Percentiles rank a stretch among this genome's conserved stretches.
Evolutionary conservation across 2,888 invertebrate genomes (phyloP).

Genomic region (Xylophagus ater): DNA sequence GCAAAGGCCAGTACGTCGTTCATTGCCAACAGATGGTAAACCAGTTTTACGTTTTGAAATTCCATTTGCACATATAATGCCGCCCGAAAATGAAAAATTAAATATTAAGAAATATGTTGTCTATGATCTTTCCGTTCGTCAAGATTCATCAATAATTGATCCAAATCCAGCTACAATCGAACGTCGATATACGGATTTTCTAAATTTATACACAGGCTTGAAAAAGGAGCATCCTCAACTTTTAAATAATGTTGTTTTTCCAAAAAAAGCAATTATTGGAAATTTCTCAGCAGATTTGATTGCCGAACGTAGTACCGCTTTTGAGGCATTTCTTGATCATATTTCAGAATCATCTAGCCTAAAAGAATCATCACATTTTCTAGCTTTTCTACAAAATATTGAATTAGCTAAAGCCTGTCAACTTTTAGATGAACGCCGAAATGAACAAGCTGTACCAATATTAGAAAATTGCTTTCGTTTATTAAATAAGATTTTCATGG

Average conservation of each 20-base stretch:
- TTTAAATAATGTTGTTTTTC: conserved; percentile 47
- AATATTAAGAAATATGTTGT: conserved; percentile 54
- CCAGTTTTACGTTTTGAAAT: conserved; percentile 47
- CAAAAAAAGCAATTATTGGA: conserved; percentile 57
- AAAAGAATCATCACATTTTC: conserved; percentile 46
- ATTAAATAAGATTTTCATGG: conserved; percentile 50
- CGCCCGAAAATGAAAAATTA: conserved; percentile 44
- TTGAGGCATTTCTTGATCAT: conserved; percentile 50
- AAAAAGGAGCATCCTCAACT: conserved; percentile 47
- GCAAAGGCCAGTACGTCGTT: conserved; percentile 26
- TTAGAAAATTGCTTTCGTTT: conserved; percentile 58
- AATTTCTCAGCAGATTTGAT: conserved; percentile 61
- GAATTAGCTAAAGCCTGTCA: conserved; percentile 52
- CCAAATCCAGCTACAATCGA: conserved; percentile 53
- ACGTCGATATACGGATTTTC: conserved; percentile 61
- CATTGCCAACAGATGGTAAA: conserved; percentile 28
- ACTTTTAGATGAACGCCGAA: conserved; percentile 47
- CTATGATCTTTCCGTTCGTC: conserved; percentile 54
- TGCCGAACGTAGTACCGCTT: conserved; percentile 50
- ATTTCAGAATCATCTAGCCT: conserved; percentile 46
- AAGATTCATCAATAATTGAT: conserved; percentile 46
- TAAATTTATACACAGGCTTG: conserved; percentile 50
- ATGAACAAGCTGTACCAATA: conserved; percentile 49
- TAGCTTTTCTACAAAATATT: conserved; percentile 53
- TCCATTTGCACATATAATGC: conserved; percentile 52